A percentile compares a stretch with the other conserved stretches of the same genome.
phyloP scores from a whole-genome alignment of 1,140 invertebrate species.

The Drosophila ironensis region DNA sequence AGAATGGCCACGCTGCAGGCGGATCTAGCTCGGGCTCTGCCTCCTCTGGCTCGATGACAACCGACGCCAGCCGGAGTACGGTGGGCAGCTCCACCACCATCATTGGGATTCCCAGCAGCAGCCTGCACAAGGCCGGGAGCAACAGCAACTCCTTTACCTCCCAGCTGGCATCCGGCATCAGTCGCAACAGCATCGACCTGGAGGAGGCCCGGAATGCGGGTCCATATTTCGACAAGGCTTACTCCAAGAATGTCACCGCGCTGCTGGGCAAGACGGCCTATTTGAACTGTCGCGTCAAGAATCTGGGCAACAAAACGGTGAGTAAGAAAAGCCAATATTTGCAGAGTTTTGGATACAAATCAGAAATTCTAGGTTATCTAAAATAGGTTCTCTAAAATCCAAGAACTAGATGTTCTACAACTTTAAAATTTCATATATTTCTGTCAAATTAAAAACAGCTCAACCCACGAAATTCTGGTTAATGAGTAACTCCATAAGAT shows the following conservation, averaged over 20 bases:
- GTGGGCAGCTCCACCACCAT: conserved; percentile 26
- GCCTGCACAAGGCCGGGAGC: conserved; percentile 52
- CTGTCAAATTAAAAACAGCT: too few relatives aligned
- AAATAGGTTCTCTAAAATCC: too few relatives aligned
- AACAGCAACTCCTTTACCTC: conserved; percentile 47
- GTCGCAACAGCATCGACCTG: conserved; percentile 76
- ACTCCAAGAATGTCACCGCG: conserved; percentile 86
- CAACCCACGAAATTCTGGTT: too few relatives aligned
- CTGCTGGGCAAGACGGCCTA: conserved; percentile 92
- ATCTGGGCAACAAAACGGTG: conserved; percentile 93
- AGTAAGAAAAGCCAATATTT: conserved; percentile 82
- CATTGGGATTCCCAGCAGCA: conserved; percentile 59
- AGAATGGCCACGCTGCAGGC: conserved; percentile 43
- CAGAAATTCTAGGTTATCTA: too few relatives aligned
- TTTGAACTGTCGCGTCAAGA: conserved; percentile 92
- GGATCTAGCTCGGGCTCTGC: conserved; percentile 8
- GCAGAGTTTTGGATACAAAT: too few relatives aligned
- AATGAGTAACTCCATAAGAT: too few relatives aligned
- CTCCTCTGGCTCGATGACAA: conserved; percentile 44
- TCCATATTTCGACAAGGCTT: conserved; percentile 80
- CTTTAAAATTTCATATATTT: too few relatives aligned
- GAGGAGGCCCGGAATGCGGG: conserved; percentile 73
- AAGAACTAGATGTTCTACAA: too few relatives aligned
- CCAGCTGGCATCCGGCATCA: conserved; percentile 44
- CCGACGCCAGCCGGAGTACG: conserved; percentile 33